Evolutionary conservation across 2,888 invertebrate species (phyloP), one percentile per base, ranked within the genome.

Genomic region (Meteorus colon): DNA sequence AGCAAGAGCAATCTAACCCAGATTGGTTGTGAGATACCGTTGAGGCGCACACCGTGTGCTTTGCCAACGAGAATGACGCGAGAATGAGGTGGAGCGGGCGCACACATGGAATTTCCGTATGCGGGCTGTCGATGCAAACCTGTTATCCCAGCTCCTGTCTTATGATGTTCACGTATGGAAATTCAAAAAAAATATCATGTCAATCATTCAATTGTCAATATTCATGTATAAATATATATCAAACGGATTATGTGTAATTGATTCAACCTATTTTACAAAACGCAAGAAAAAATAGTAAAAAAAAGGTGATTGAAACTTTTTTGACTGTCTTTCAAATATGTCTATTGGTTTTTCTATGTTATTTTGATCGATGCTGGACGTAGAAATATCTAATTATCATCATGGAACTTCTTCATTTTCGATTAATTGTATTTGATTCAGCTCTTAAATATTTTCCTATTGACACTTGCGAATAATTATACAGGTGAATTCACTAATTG

Each of bases 21-120:
- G 84, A 86, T 86, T 82, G 79, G 76, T 80, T 80, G 78, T 80
- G 78, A 82, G 80, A 81, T 86, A 86, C 86, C 86, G 86, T 86
- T 86, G 86, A 84, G 81, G 79, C 79, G 81, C 14, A 51, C 48
- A 45, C n/a, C 48, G 48, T 48, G 24, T 48, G 24, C 14, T 45
- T 29, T n/a, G 16, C n/a, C n/a, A 62, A 27, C 27, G 48, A 45
- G n/a, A 67, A 19, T 27, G 45, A 41, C 14, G 51, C 29, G 45
- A 24, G 55, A 16, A 19, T 29, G 60, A 70, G 75, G 75, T 75
- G 75, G 65, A 71, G 66, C 66, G 55, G 75, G 41, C 31, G 41
- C 45, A 19, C 65, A 63, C 31, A 16, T 31, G 63, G 74, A 75
- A 75, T 75, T 75, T 71, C 55, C 63, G 55, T 73, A 66, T 34